A percentile compares a stretch with the other conserved stretches of the same genome.
These are phyloP conservation scores for Stomatorhinus ivindoensis DNA, from an alignment of 2,113 vertebrate genomes.

Conservation along the genomic window DNA sequence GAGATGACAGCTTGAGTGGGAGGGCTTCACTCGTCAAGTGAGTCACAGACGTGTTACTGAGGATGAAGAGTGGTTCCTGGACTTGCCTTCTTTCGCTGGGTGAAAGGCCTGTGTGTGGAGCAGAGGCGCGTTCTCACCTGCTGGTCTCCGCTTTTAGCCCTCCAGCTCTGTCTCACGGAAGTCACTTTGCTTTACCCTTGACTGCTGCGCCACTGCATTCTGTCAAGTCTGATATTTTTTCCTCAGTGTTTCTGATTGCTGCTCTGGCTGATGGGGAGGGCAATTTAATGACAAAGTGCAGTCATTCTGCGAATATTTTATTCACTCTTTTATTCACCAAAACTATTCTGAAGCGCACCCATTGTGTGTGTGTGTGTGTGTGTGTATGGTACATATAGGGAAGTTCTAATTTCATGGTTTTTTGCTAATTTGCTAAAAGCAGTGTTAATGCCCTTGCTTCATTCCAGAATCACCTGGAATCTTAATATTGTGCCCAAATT, in stretches of 20 bases:
- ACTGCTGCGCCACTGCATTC: background rate
- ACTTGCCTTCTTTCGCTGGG: background rate
- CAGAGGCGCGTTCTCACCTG: background rate
- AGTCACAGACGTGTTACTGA: background rate
- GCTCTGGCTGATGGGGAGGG: background rate
- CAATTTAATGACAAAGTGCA: background rate
- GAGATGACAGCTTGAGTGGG: background rate
- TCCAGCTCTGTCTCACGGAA: background rate
- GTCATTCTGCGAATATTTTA: background rate
- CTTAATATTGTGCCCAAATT: background rate
- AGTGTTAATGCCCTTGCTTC: background rate
- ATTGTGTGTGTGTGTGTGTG: too few relatives aligned
- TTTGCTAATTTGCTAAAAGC: background rate
- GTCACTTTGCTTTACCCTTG: background rate
- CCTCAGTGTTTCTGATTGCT: background rate
- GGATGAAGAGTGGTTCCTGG: background rate
- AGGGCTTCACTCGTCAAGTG: background rate
- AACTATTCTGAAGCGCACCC: background rate
- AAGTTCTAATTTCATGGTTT: background rate
- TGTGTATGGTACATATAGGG: background rate
- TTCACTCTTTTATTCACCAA: background rate
- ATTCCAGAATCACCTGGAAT: background rate
- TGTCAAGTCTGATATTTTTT: background rate
- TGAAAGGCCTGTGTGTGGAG: background rate
- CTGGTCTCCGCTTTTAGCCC: background rate